Percentiles rank a stretch among this genome's conserved stretches.
phyloP scores from a whole-genome alignment of 1,140 invertebrate species.

The Camponotus floridanus region DNA sequence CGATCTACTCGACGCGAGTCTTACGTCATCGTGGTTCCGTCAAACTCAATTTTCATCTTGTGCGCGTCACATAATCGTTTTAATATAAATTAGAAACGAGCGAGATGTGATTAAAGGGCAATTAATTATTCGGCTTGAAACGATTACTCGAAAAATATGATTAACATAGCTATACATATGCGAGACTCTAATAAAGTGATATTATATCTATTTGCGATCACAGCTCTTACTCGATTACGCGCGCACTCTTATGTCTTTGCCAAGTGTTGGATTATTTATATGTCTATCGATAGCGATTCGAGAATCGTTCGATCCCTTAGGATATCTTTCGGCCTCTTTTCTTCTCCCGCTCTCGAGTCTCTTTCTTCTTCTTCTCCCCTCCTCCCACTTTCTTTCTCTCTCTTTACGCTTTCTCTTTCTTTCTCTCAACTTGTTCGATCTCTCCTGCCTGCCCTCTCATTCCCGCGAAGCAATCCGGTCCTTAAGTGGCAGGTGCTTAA shows the following conservation, averaged over 20 bases:
- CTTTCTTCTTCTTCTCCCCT: constrained; percentile 16
- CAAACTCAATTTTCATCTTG: constrained; percentile 6
- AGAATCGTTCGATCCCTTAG: constrained; percentile 67
- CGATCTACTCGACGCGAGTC: background rate
- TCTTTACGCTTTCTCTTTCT: constrained; percentile 58
- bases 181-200: constrained; percentile 9
- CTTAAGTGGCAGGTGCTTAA: constrained; percentile 81
- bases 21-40: constrained; percentile 10
- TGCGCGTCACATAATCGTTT: background rate
- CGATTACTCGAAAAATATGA: background rate
- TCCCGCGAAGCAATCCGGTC: constrained; percentile 74
- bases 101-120: background rate
- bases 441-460: constrained; percentile 62
- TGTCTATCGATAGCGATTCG: constrained; percentile 53
- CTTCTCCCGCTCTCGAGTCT: background rate
- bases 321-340: constrained; percentile 63
- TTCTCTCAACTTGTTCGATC: constrained; percentile 31
- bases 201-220: constrained; percentile 5
- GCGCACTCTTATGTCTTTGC: background rate
- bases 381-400: background rate
- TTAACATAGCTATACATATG: background rate
- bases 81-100: background rate
- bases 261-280: constrained; percentile 51
- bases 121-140: background rate
- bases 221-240: background rate